Percentiles rank a stretch among this genome's conserved stretches.
Evolutionary conservation across 2,888 invertebrate genomes (phyloP).

Genomic region (Marasmarcha lunaedactyla): DNA sequence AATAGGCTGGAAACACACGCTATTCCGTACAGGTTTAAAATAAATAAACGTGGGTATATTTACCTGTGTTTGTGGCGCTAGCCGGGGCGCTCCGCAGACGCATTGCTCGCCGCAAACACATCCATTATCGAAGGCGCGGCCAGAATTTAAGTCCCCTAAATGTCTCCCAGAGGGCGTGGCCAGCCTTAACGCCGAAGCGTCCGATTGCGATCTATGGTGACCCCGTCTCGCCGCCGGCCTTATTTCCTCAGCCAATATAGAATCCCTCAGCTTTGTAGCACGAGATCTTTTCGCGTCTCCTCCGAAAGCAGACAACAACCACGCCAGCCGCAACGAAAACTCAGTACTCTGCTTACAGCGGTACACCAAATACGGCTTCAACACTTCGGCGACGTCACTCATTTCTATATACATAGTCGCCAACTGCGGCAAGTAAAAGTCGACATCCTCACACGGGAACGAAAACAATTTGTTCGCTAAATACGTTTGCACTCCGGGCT

Average conservation of each 20-base stretch:
- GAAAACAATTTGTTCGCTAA: constrained; percentile 98
- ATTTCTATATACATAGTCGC: constrained; percentile 99
- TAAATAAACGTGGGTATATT: constrained; percentile 8
- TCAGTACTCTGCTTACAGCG: constrained; percentile 92
- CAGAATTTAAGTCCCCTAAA: constrained; percentile 92
- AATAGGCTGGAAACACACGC: too few species aligned
- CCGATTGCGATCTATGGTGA: constrained; percentile 80
- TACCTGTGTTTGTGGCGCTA: constrained; percentile 62
- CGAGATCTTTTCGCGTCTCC: constrained; percentile 67
- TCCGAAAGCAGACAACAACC: constrained; percentile 95
- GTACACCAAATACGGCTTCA: constrained; percentile 58
- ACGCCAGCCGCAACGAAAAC: constrained; percentile 95
- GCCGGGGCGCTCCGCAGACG: constrained; percentile 58
- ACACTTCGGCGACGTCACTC: constrained; percentile 92
- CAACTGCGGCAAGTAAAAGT: constrained; percentile 97
- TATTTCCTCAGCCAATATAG: constrained; percentile 57
- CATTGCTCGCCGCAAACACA: constrained; percentile 91
- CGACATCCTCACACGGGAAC: constrained; percentile 91
- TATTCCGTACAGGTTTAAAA: too few species aligned
- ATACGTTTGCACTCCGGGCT: constrained; percentile 97
- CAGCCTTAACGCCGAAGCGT: constrained; percentile 79
- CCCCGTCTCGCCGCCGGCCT: constrained; percentile 54
- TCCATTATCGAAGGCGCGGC: constrained; percentile 96
- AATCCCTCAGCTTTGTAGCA: constrained; percentile 50
- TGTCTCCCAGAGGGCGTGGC: constrained; percentile 73